Evolutionary conservation across 92 coral and sea anemone genomes (phyloP).

Genomic region (Parazoanthus atlanticus): DNA sequence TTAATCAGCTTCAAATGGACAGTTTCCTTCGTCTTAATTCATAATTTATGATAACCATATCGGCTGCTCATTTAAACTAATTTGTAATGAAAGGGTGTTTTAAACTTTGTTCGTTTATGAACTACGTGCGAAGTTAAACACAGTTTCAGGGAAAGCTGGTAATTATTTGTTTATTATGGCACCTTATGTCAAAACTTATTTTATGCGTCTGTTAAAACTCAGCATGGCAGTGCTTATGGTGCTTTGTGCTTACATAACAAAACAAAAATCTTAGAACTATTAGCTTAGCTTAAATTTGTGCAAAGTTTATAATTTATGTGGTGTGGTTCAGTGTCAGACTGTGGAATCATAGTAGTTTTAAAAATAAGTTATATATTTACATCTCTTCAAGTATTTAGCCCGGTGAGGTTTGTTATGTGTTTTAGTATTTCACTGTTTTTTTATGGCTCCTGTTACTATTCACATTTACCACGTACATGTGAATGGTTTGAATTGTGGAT

Average conservation of each 20-base stretch:
- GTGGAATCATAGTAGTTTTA: not conserved
- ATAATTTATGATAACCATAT: too few species aligned
- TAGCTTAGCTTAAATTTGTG: not conserved
- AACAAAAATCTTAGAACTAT: not conserved
- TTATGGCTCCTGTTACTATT: not conserved
- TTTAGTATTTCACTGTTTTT: too few species aligned
- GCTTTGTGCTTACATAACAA: too few species aligned
- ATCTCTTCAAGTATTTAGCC: too few species aligned
- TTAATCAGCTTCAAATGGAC: not conserved
- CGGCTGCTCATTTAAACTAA: not conserved
- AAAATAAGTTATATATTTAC: too few species aligned
- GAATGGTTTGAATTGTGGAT: not conserved
- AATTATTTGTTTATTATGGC: too few species aligned
- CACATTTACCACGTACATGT: not conserved
- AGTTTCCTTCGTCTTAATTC: not conserved
- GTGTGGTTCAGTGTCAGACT: not conserved
- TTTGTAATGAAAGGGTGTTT: not conserved
- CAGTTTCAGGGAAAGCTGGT: not conserved
- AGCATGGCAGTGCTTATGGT: not conserved
- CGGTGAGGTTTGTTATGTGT: too few species aligned
- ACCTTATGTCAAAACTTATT: not conserved
- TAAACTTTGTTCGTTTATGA: not conserved
- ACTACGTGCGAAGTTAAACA: not conserved
- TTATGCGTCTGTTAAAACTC: not conserved
- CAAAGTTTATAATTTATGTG: not conserved